Percentiles rank a stretch among this genome's conserved stretches.
Evolutionary conservation across 1,140 invertebrate species (phyloP).

Genomic region (Cardiocondyla obscurior): DNA sequence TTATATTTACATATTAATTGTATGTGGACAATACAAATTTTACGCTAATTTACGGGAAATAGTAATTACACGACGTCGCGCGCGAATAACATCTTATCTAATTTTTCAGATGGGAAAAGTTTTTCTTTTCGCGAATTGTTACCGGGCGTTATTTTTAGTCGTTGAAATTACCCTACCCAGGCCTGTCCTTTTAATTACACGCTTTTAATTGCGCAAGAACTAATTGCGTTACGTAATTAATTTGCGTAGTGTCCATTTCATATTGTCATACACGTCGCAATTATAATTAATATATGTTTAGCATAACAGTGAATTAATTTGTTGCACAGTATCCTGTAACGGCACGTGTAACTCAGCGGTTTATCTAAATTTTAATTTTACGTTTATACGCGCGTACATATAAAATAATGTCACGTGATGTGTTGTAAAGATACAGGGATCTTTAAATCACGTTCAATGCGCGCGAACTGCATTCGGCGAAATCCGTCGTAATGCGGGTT

Average conservation of each 20-base stretch:
- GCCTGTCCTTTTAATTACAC: background rate
- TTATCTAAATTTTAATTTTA: background rate
- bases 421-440: no score
- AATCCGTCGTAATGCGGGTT: background rate
- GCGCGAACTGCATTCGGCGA: background rate
- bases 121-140: background rate
- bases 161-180: background rate
- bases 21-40: background rate
- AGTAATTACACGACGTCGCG: background rate
- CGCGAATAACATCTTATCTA: no score
- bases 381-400: background rate
- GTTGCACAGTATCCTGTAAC: background rate
- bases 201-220: background rate
- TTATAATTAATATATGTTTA: background rate
- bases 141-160: background rate
- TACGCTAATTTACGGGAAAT: background rate
- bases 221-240: background rate
- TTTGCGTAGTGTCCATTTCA: background rate
- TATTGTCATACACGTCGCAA: background rate
- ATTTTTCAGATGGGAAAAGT: no score
- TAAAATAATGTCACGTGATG: no score
- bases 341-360: background rate
- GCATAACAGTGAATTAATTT: background rate
- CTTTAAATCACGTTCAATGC: background rate
- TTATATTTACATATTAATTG: conserved; percentile 21